Evolutionary conservation across 2,113 vertebrate species (phyloP), one percentile per base, ranked within the genome.

Genomic region (Procavia capensis): DNA sequence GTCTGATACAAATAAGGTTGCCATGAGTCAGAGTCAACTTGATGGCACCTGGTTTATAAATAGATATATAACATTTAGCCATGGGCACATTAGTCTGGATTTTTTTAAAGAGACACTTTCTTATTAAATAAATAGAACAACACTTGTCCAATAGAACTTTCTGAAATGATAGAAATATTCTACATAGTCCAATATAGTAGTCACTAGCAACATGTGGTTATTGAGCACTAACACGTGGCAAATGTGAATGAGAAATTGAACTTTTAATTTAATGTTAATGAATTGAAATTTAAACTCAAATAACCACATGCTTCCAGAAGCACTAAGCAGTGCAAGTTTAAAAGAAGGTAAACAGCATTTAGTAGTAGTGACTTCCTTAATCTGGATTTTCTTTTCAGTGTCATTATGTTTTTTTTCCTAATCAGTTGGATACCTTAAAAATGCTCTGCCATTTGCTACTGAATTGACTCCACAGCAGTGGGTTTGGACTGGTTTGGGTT

Each of bases 251-350:
- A 85, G 13, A 7, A 91, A 72, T 25, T 45, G 22, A 16, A 59
- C 24, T 43, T 43, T 43, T 36, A 43, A n/a, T n/a, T n/a, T n/a
- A n/a, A n/a, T n/a, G n/a, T n/a, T 82, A 9, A 74, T 76, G 36
- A 74, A 43, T 95, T 81, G 57, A 79, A 74, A 25, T 95, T 93
- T 39, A 91, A 83, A 82, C 93, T 85, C 74, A 76, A 57, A 20
- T 89, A 91, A 13, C 3, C 22, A 29, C 24, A 61, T 45, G 8
- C 84, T 31, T 64, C 34, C 43, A 50, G 6, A 39, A 19, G 8
- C 13, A 85, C 8, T 93, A 74, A 85, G 57, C 57, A 59, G 57
- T 59, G 57, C 57, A 59, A 59, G 57, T 59, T 59, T 59, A 59
- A 19, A 59, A 59, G 57, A 17, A n/a, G n/a, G n/a, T 17, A 19